Evolutionary conservation across 53 echinoderm and acorn worm genomes (phyloP), one percentile per base, ranked within the genome.

Genomic region (Holothuria leucospilota): DNA sequence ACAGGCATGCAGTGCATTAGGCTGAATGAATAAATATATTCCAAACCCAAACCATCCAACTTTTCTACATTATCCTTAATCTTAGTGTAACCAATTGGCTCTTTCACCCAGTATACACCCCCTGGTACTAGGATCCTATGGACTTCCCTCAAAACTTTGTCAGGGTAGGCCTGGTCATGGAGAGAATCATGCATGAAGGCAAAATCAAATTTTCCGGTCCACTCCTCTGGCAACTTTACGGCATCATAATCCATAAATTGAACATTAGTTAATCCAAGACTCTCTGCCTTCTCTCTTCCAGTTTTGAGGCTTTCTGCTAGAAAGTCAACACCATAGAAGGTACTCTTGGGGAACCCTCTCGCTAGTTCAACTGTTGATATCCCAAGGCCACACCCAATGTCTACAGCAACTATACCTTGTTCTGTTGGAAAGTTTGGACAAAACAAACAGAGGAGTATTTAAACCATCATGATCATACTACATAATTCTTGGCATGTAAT

Each of bases 1-100:
- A 61, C 69, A 0, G 93, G 93, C 39, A 93, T 58, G 20, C 90
- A 93, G 39, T 87, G 78, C 87, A 93, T 84, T 83, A 88, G 66
- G 71, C 94, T 94, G 25, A 79, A 34, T 28, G 46, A 63, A 39
- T 82, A 82, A 15, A 82, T 30, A 7, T 29, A 15, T 1, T 24
- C 20, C 8, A 64, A 63, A 13, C 64, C 42, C 6, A 46, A 5
- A 46, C 46, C 46, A 29, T 30, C 63, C 23, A 63, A 21, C 27
- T 56, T 56, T 4, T 62, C 63, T 6, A 63, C 15, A 26, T 82
- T 82, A 23, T 82, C 82, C 41, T 63, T 63, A 4, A 82, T 7
- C 49, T 38, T 63, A 39, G 20, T 63, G 46, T 59, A 40, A 63
- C 63, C 20, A 20, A 28, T 29, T 23, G 82, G 82, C 26, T 82